Evolutionary conservation across 2,797 vertebrate species (phyloP).

Genomic region (Semaprochilodus insignis): DNA sequence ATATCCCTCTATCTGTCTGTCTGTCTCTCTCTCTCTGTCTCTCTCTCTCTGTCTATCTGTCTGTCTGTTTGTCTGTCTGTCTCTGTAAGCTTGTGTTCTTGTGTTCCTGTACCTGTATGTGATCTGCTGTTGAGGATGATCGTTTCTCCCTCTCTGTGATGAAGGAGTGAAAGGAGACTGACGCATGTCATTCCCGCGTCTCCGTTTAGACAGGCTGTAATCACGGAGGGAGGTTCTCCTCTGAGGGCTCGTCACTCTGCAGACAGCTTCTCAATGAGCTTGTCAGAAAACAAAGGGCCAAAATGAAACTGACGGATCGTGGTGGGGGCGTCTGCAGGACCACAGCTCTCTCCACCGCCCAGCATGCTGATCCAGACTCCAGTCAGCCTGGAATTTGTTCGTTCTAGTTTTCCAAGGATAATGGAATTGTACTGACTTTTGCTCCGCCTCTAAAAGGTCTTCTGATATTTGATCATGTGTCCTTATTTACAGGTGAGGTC

Average conservation of each 20-base stretch:
- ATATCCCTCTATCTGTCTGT: too few species aligned
- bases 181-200: constrained; percentile 68
- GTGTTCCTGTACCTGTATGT: too few species aligned
- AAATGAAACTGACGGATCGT: constrained; percentile 60
- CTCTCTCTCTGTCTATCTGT: too few species aligned
- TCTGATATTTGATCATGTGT: too few species aligned
- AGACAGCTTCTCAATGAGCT: constrained; percentile 63
- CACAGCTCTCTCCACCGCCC: not conserved
- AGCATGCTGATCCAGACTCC: not conserved
- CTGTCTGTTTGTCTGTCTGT: too few species aligned
- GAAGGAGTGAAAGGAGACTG: constrained; percentile 49
- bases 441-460: too few species aligned
- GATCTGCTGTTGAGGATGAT: not conserved
- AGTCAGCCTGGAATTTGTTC: too few species aligned
- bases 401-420: too few species aligned
- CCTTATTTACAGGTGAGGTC: too few species aligned
- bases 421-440: too few species aligned
- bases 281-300: constrained; percentile 52
- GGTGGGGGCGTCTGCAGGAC: constrained; percentile 9
- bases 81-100: too few species aligned
- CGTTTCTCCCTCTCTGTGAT: not conserved
- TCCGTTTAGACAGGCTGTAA: constrained; percentile 71
- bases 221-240: constrained; percentile 66
- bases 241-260: constrained; percentile 56
- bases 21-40: too few species aligned